Base-by-base conservation (phyloP, 2,888 invertebrate genomes). In the Lycocerus yunnanus region DNA sequence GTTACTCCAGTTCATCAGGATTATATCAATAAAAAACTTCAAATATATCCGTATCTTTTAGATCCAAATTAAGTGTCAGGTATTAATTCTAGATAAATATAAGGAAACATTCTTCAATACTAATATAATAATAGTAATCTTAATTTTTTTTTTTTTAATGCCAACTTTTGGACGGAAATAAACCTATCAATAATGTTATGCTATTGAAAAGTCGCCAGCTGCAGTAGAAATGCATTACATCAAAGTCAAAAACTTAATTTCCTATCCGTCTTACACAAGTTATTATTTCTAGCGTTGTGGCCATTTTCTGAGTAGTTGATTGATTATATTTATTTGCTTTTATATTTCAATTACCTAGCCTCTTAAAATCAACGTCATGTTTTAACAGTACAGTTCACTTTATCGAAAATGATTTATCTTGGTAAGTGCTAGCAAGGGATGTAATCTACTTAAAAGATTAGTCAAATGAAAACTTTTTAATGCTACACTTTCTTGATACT, bases 191-290 rank as follows among this genome's bases (percentile, higher is more conserved):
- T 80, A 80, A 79, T 78, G 75, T 71, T 43, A 72, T 73, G 75
- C 73, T 73, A 77, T 75, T 78, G 78, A 76, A 69, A 59, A 68
- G 72, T 72, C 75, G 75, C 70, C 76, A 74, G 76, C 76, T 76
- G 76, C 76, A 76, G 66, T 73, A 71, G 76, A 76, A 74, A 71
- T 75, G 84, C 83, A 83, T 84, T 85, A 84, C 84, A 85, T 85
- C 85, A 85, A 85, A 84, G 85, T 85, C 85, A 84, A 84, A 83
- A 85, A 85, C 82, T 84, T 85, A 85, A 85, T 85, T 85, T 85
- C 84, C 84, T 84, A 83, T 83, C 83, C 84, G 84, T 84, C 84
- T 84, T 84, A 82, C 80, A 80, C 82, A 82, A 83, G 81, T 84
- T 84, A 84, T 85, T 85, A 84, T 84, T 84, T 84, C 84, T 83